Percentiles rank a stretch among this genome's conserved stretches.
Evolutionary conservation across 2,888 invertebrate genomes (phyloP).

Genomic region (Hermaeophaga mercurialis): DNA sequence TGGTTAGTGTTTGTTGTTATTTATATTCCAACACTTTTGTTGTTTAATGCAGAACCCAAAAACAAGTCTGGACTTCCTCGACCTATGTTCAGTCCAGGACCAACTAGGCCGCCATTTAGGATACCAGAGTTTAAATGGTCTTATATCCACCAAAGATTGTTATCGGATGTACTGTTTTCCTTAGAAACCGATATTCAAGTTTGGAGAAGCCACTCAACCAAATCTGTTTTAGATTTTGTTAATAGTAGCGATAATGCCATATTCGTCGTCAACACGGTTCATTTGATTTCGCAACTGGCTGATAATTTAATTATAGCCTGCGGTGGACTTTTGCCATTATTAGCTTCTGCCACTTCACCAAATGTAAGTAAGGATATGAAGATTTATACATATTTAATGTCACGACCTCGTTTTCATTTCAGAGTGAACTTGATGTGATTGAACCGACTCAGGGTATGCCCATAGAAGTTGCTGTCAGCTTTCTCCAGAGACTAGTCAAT

Average conservation of each 20-base stretch:
- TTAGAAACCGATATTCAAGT: slow-evolving; percentile 96
- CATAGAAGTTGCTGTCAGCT: slow-evolving; percentile 96
- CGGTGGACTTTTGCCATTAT: slow-evolving; percentile 92
- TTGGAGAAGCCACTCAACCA: slow-evolving; percentile 91
- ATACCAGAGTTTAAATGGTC: slow-evolving; percentile 99
- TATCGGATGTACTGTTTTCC: slow-evolving; percentile 95
- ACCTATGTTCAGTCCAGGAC: slow-evolving; percentile 93
- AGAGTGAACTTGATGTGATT: slow-evolving; percentile 98
- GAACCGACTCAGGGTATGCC: slow-evolving; percentile 99
- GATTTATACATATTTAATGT: too few relatives aligned
- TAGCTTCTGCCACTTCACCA: slow-evolving; percentile 98
- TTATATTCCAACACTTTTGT: too few relatives aligned
- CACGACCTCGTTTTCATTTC: slow-evolving; percentile 42
- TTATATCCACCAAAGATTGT: slow-evolving; percentile 93
- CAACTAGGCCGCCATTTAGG: slow-evolving; percentile 93
- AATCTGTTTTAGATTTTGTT: slow-evolving; percentile 96
- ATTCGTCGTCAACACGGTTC: slow-evolving; percentile 99
- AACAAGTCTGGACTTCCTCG: slow-evolving; percentile 69
- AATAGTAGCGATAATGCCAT: slow-evolving; percentile 98
- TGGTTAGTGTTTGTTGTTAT: too few relatives aligned
- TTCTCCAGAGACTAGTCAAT: slow-evolving; percentile 96
- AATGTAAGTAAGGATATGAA: slow-evolving; percentile 90
- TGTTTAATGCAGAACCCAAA: slow-evolving; percentile 51
- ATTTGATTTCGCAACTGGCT: slow-evolving; percentile 97
- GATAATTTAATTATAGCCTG: slow-evolving; percentile 99